These are phyloP conservation scores for Garra rufa DNA, from an alignment of 2,113 vertebrate genomes.

Conservation along the genomic window DNA sequence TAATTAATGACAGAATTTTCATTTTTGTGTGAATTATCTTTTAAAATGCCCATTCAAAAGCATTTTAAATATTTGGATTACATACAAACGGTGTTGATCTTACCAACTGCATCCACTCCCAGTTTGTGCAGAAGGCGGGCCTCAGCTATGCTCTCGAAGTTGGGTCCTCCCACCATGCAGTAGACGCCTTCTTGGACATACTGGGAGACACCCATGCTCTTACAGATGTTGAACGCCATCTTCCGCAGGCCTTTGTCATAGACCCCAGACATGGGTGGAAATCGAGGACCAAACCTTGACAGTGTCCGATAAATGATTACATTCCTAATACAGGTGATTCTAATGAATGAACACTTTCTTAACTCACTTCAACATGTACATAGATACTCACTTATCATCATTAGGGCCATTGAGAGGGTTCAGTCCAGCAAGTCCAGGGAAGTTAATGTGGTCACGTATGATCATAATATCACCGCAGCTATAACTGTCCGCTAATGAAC, in stretches of 20 bases:
- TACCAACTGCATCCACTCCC: constrained; percentile 82
- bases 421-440: constrained; percentile 78
- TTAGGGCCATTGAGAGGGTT: constrained; percentile 81
- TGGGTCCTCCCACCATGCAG: constrained; percentile 82
- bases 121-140: constrained; percentile 76
- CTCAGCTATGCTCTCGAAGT: constrained; percentile 81
- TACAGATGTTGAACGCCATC: constrained; percentile 72
- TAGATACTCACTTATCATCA: constrained; percentile 74
- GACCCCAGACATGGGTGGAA: constrained; percentile 78
- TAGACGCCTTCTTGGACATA: constrained; percentile 79
- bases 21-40: too few species aligned
- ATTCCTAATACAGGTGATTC: not conserved
- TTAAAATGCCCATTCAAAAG: not conserved
- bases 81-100: constrained; percentile 36
- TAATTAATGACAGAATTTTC: too few species aligned
- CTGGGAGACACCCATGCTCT: constrained; percentile 66
- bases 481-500: constrained; percentile 77
- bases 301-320: not conserved
- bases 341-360: not conserved
- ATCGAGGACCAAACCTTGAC: constrained; percentile 81
- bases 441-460: constrained; percentile 82
- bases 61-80: not conserved
- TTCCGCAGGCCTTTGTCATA: constrained; percentile 76
- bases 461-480: constrained; percentile 82
- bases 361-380: not conserved